Base-by-base conservation (phyloP, 92 coral and sea anemone genomes). In the Paramuricea clavata region DNA sequence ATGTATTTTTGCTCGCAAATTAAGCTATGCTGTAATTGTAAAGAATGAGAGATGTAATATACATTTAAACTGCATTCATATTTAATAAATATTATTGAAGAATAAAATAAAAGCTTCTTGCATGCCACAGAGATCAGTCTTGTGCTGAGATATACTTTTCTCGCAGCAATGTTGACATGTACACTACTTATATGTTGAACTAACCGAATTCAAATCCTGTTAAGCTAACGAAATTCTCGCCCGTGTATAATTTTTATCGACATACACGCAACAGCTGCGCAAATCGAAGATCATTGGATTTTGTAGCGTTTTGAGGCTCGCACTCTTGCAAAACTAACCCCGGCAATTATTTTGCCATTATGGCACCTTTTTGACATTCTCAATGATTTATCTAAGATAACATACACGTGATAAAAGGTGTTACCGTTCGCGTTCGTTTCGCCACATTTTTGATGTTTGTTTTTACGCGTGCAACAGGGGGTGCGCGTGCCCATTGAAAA, bases 351-450 rank as follows among this genome's bases (percentile, higher is more conserved):
- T 78, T 60, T 28, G 44, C 30, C 83, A 78, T 78, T 78, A 78
- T 52, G 61, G 41, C 41, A 28, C 44, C 47, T 33, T 61, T 76
- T 31, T 79, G 73, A 79, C 72, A 79, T 79, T 79, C 84, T 28
- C 73, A 22, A 79, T 61, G 84, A 79, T 61, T 33, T 79, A 59
- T 79, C 13, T 34, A 79, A 79, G 84, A 79, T 79, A 61, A 59
- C 32, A 35, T 6, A 79, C 42, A 36, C 34, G 49, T 15, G 84
- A 79, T 79, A 79, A 59, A 54, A 78, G 49, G 49, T 78, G 69
- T 35, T 49, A 52, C 83, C 19, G 32, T 54, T 42, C 43, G 84
- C 31, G 41, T 59, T 36, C 47, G 36, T 28, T 26, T 78, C 28
- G 34, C 43, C 54, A 60, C 28, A 43, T 25, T 61, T 61, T 79